Percentiles rank a stretch among this genome's conserved stretches.
These are phyloP conservation scores for Danionella dracula DNA, from an alignment of 2,797 vertebrate genomes.

Conservation along the genomic window DNA sequence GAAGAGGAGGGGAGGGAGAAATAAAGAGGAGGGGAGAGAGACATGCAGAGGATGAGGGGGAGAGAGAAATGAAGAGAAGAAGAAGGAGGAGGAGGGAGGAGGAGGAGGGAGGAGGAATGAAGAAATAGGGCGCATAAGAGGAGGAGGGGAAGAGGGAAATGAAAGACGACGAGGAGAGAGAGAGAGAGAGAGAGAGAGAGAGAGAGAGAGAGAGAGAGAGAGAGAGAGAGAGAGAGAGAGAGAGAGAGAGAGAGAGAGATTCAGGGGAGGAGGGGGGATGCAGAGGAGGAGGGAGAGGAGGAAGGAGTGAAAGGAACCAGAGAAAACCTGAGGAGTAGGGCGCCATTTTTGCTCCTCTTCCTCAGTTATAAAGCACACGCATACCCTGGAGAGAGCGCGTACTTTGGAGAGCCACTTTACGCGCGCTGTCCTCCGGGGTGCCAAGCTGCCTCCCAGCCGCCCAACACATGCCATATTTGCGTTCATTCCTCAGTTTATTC, in stretches of 20 bases:
- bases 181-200: slow-evolving; percentile 15
- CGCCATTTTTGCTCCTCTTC: slow-evolving; percentile 35
- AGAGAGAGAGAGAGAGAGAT: slow-evolving; percentile 29
- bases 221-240: slow-evolving; percentile 33
- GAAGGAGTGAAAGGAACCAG: slow-evolving; percentile 28
- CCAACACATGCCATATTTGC: slow-evolving; percentile 75
- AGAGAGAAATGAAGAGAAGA: too few relatives aligned
- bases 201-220: slow-evolving; percentile 21
- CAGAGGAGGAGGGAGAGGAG: slow-evolving; percentile 23
- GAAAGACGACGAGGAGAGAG: slow-evolving; percentile 16
- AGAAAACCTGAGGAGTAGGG: slow-evolving; percentile 39
- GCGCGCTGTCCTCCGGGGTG: slow-evolving; percentile 48
- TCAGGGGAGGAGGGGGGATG: slow-evolving; percentile 39
- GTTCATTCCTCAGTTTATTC: slow-evolving; percentile 71
- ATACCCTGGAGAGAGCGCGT: slow-evolving; percentile 44
- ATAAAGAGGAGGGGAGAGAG: too few relatives aligned
- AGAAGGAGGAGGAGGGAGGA: too few relatives aligned
- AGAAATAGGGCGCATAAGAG: too few relatives aligned
- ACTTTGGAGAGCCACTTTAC: slow-evolving; percentile 62
- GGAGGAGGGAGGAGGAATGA: slow-evolving; percentile 3
- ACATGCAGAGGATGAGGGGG: too few relatives aligned
- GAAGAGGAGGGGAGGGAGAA: too few relatives aligned
- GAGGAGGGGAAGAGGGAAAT: slow-evolving; percentile 3
- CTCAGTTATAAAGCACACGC: not conserved
- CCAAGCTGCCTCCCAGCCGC: slow-evolving; percentile 64